These are phyloP conservation scores for Ridgeia piscesae DNA, from an alignment of 1,140 invertebrate species.

Conservation along the genomic window DNA sequence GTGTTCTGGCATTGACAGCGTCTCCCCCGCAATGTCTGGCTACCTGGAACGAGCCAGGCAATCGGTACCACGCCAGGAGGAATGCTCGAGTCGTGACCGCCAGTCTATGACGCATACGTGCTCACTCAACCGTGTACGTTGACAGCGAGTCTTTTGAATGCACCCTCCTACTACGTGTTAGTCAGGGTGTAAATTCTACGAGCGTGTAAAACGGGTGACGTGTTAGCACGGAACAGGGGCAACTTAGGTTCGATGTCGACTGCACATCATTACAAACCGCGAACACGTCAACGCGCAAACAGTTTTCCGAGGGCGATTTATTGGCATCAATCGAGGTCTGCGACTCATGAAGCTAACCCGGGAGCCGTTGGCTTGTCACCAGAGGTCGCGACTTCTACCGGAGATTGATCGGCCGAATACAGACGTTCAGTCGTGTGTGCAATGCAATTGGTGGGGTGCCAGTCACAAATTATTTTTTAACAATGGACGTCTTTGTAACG, in stretches of 20 bases:
- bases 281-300: background rate
- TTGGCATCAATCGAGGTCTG: background rate
- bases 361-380: background rate
- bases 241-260: background rate
- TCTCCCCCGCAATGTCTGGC: background rate
- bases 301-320: background rate
- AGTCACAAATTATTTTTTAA: background rate
- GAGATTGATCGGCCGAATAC: background rate
- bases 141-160: background rate
- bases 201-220: background rate
- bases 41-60: background rate
- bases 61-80: background rate
- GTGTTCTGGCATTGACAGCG: background rate
- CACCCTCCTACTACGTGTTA: background rate
- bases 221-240: background rate
- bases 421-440: background rate
- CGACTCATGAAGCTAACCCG: background rate
- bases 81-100: background rate
- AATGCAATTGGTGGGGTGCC: background rate
- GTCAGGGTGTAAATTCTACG: background rate
- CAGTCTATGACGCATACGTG: background rate
- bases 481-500: background rate
- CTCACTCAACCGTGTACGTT: background rate
- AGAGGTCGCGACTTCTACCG: background rate
- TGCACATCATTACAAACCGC: background rate